Evolutionary conservation across 2,113 vertebrate species (phyloP).

Genomic region (Serinus canaria): DNA sequence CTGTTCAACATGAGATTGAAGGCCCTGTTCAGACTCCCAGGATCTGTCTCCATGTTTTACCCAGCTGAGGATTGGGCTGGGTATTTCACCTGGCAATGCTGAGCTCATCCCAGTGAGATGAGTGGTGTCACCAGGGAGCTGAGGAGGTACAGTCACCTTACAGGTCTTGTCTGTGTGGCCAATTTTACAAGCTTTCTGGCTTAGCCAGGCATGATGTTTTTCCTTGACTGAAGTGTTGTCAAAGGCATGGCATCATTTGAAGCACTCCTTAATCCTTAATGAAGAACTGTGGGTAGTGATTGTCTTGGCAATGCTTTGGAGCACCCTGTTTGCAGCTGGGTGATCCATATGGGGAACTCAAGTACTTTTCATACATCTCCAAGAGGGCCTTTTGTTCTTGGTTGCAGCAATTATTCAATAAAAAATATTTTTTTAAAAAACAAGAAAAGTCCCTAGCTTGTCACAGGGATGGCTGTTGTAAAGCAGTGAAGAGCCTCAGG

Average conservation of each 20-base stretch:
- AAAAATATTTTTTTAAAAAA: neutral
- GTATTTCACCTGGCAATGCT: neutral
- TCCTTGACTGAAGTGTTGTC: neutral
- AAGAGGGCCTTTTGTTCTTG: neutral
- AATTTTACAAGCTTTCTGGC: neutral
- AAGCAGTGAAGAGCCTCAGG: neutral
- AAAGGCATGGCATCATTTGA: neutral
- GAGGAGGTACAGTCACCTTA: neutral
- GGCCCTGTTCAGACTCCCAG: neutral
- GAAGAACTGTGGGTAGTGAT: neutral
- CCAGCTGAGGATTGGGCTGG: neutral
- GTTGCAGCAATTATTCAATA: neutral
- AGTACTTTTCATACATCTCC: neutral
- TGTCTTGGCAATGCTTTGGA: neutral
- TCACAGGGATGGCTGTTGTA: neutral
- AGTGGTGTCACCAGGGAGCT: neutral
- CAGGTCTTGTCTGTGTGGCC: neutral
- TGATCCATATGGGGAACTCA: fast-evolving
- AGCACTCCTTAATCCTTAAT: neutral
- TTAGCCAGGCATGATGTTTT: neutral
- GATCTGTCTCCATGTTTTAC: neutral
- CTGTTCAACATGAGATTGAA: neutral
- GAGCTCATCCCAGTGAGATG: neutral
- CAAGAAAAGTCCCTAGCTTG: neutral
- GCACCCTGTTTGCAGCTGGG: neutral